Evolutionary conservation across 1,140 invertebrate genomes (phyloP), one percentile per base, ranked within the genome.

Genomic region (Zophobas morio): DNA sequence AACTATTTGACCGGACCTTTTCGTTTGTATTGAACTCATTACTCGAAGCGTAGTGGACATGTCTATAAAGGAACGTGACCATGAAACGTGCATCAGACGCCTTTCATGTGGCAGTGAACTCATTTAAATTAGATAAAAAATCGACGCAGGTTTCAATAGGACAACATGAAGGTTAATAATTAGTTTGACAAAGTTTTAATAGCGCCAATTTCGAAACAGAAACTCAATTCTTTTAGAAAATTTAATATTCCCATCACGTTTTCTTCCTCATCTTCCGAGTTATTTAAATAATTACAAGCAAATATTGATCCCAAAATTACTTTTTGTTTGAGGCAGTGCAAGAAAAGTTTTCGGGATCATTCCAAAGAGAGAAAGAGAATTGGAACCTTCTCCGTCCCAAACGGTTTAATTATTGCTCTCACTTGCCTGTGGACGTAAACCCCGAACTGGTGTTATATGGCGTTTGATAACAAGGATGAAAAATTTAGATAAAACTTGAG

Each of bases 401-500:
- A 60, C 36, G 56, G 34, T 60, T 60, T 60, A 60, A 60, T 60
- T 60, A 60, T 56, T 34, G 34, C 54, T 35, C 54, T 56, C 54
- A 56, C 54, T 56, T 56, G 54, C 34, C 54, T 33, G 6, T 35
- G 56, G 8, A 5, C 8, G 5, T 35, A 35, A 37, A 46, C n/a
- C 60, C 60, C n/a, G 36, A 42, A 66, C 33, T 40, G 60, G 40
- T 66, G 60, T 66, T 46, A 4, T 4, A 63, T 39, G 32, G 35
- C 39, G 39, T 66, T 66, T 66, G 60, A 66, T 66, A 66, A 73
- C 54, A 56, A 56, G 71, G 49, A 73, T 73, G 71, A 73, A 73
- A 73, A 73, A 73, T 73, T 73, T 73, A 73, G 71, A 73, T 73
- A 73, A 73, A 73, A 73, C 71, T 56, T 53, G 71, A 40, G 71